phyloP scores from a whole-genome alignment of 2,113 vertebrate species.

The Pachypanchax playfairii region DNA sequence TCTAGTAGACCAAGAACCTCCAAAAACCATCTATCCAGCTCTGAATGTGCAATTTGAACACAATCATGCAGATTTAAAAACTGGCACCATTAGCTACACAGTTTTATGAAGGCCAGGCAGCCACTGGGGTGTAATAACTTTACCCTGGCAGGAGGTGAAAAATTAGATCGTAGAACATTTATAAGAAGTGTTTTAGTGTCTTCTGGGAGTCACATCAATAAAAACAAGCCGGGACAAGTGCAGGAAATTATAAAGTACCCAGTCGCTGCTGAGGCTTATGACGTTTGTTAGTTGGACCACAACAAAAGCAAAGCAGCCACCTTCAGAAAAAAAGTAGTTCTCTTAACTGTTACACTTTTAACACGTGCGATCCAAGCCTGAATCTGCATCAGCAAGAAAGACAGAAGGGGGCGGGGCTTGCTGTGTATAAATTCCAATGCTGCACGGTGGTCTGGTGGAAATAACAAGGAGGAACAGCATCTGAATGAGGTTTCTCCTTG shows the following conservation, averaged over 20 bases:
- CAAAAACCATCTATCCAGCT: slow-evolving; percentile 57
- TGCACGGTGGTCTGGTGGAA: too few relatives aligned
- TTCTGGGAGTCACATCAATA: slow-evolving; percentile 49
- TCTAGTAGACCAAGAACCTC: slow-evolving; percentile 47
- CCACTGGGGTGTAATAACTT: slow-evolving; percentile 54
- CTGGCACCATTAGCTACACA: slow-evolving; percentile 63
- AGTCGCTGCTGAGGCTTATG: slow-evolving; percentile 22
- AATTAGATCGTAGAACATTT: slow-evolving; percentile 57
- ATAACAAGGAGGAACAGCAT: too few relatives aligned
- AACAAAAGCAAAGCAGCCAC: not conserved
- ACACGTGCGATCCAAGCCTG: not conserved
- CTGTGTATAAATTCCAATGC: too few relatives aligned
- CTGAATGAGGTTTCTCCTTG: too few relatives aligned
- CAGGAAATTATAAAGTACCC: slow-evolving; percentile 3
- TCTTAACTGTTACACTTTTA: not conserved
- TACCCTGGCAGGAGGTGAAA: slow-evolving; percentile 57
- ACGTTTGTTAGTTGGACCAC: slow-evolving; percentile 2
- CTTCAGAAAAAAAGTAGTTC: not conserved
- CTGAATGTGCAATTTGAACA: slow-evolving; percentile 30
- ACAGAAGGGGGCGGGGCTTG: not conserved
- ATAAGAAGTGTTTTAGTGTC: slow-evolving; percentile 51
- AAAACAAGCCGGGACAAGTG: slow-evolving; percentile 34
- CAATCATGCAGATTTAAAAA: slow-evolving; percentile 31
- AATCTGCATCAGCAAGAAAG: not conserved
- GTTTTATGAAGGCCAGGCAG: slow-evolving; percentile 54